Percentiles rank a stretch among this genome's conserved stretches.
phyloP scores from a whole-genome alignment of 2,113 vertebrate species.

The Myrmophylax atrothorax region DNA sequence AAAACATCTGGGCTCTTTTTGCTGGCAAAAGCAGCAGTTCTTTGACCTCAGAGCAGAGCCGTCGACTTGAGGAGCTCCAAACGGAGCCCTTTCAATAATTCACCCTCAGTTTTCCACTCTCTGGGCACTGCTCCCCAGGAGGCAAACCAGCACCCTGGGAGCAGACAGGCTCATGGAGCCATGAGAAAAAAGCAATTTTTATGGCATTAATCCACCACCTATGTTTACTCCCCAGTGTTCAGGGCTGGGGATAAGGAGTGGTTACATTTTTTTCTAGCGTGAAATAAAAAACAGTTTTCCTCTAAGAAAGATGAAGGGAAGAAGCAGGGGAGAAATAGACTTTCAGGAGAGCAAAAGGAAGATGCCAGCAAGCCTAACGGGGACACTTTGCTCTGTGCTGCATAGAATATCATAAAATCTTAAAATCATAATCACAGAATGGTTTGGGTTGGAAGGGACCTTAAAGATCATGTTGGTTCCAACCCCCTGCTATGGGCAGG shows the following conservation, averaged over 20 bases:
- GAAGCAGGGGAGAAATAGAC: background rate
- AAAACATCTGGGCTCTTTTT: slow-evolving; percentile 77
- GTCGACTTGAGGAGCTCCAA: slow-evolving; percentile 44
- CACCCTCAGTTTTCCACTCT: slow-evolving; percentile 42
- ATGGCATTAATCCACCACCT: background rate
- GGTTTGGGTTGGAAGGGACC: background rate
- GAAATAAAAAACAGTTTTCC: background rate
- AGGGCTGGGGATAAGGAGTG: background rate
- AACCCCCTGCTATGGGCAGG: background rate
- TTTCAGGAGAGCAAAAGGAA: background rate
- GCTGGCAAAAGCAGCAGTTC: slow-evolving; percentile 61
- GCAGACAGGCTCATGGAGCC: accelerated
- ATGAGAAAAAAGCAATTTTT: background rate
- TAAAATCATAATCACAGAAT: background rate
- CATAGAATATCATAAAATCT: background rate
- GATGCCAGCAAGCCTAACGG: background rate
- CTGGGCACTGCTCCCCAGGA: background rate
- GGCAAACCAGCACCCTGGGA: background rate
- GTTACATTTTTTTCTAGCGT: background rate
- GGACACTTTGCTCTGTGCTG: background rate
- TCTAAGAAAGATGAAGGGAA: background rate
- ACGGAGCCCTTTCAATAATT: slow-evolving; percentile 16
- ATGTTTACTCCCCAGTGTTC: background rate
- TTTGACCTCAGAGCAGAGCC: slow-evolving; percentile 68
- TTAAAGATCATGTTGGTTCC: accelerated